These are phyloP conservation scores for Gallinago solitaria DNA, from an alignment of 2,797 vertebrate genomes.

Conservation along the genomic window DNA sequence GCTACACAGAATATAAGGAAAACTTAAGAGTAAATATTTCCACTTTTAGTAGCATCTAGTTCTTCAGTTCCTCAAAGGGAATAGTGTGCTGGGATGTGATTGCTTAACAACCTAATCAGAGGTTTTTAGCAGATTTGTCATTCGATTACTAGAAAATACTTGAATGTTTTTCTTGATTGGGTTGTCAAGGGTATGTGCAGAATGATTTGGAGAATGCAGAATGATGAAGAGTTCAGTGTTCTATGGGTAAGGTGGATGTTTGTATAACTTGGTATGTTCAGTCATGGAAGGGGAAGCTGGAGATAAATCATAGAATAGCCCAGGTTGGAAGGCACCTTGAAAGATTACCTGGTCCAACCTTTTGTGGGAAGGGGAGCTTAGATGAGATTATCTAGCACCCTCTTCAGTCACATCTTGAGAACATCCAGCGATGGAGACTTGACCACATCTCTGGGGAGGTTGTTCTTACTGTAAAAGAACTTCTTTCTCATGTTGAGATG, in stretches of 20 bases:
- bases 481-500: neutral
- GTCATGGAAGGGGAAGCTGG: neutral
- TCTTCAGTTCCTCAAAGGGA: neutral
- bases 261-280: neutral
- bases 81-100: neutral
- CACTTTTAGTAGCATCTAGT: neutral
- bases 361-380: neutral
- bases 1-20: neutral
- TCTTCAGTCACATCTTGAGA: neutral
- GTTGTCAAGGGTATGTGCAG: neutral
- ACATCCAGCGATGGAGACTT: too few species aligned
- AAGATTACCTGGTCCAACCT: neutral
- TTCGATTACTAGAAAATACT: constrained; percentile 24
- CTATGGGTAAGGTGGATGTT: neutral
- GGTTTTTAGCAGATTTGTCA: neutral
- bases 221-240: neutral
- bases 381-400: neutral
- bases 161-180: neutral
- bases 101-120: constrained; percentile 17
- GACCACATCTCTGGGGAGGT: neutral
- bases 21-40: neutral
- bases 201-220: neutral
- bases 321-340: rapidly evolving
- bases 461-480: neutral
- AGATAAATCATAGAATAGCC: neutral